Percentiles rank a stretch among this genome's conserved stretches.
phyloP scores from a whole-genome alignment of 23 tunicate species.

The Botrylloides violaceus region DNA sequence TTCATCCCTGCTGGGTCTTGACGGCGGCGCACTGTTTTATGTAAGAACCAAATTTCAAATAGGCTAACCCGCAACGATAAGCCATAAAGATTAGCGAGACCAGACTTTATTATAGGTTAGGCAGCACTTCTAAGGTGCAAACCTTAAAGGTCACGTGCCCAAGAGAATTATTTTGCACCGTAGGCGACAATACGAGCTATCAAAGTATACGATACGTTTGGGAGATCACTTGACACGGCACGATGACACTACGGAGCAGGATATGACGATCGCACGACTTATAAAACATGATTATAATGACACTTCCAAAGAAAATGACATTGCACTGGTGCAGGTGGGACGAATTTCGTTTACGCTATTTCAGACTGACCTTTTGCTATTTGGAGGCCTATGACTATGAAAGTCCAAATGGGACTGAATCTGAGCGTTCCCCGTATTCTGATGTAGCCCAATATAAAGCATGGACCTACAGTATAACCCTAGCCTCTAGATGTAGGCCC shows the following conservation, averaged over 20 bases:
- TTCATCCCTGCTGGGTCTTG: slow-evolving; percentile 74
- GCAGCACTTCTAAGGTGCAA: not conserved
- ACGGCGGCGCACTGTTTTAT: slow-evolving; percentile 88
- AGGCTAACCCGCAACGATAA: too few relatives aligned
- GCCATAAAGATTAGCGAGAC: too few relatives aligned
- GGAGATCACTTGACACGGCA: slow-evolving; percentile 63
- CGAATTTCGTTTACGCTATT: too few relatives aligned
- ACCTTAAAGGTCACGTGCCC: not conserved
- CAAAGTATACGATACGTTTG: slow-evolving; percentile 34
- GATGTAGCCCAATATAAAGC: too few relatives aligned
- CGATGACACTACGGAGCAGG: slow-evolving; percentile 52
- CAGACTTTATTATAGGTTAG: not conserved
- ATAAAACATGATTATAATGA: slow-evolving; percentile 37
- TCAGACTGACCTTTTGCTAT: too few relatives aligned
- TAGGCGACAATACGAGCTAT: slow-evolving; percentile 6
- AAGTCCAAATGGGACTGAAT: too few relatives aligned
- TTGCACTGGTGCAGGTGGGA: slow-evolving; percentile 63
- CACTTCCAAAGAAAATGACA: slow-evolving; percentile 55
- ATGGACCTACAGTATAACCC: too few relatives aligned
- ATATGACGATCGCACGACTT: slow-evolving; percentile 26
- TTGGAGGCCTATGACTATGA: too few relatives aligned
- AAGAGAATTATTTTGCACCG: not conserved
- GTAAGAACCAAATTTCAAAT: slow-evolving; percentile 48
- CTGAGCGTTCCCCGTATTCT: too few relatives aligned
- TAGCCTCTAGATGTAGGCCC: too few relatives aligned